These are phyloP conservation scores for Eubucco bourcierii DNA, from an alignment of 2,113 vertebrate genomes.

Conservation along the genomic window DNA sequence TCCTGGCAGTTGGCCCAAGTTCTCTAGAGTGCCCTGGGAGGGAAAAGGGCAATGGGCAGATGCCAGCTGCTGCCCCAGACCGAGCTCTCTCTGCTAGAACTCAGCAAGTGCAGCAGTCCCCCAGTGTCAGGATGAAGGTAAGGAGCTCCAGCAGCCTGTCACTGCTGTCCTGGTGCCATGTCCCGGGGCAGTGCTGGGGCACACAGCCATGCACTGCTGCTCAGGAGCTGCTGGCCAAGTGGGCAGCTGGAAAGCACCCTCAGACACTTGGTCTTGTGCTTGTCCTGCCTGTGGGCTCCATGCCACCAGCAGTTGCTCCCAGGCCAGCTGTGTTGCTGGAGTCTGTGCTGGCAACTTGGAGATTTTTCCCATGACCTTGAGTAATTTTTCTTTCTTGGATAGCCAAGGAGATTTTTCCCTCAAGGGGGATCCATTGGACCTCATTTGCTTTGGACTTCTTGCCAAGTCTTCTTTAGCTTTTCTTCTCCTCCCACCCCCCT, in stretches of 20 bases:
- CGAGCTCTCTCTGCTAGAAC: slow-evolving; percentile 18
- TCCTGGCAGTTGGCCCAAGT: background rate
- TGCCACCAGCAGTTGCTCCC: background rate
- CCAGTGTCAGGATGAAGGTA: slow-evolving; percentile 56
- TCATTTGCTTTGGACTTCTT: background rate
- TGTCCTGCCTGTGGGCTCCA: background rate
- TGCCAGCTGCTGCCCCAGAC: background rate
- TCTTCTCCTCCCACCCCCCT: background rate
- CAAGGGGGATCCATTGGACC: background rate
- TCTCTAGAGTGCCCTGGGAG: background rate
- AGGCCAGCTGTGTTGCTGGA: background rate
- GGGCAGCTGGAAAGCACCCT: background rate
- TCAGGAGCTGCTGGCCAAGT: background rate
- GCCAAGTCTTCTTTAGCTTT: background rate
- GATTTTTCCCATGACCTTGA: background rate
- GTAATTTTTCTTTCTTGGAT: background rate
- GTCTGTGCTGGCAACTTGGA: background rate
- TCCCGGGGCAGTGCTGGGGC: background rate
- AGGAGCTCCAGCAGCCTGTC: slow-evolving; percentile 3
- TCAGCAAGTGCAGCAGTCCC: background rate
- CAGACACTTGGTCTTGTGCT: background rate
- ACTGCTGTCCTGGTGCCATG: background rate
- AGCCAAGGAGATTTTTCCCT: background rate
- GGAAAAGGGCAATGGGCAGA: background rate
- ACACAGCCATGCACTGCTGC: background rate